Conservation (phyloP, 2,113 vertebrate species). For the Callionymus lyra region DNA sequence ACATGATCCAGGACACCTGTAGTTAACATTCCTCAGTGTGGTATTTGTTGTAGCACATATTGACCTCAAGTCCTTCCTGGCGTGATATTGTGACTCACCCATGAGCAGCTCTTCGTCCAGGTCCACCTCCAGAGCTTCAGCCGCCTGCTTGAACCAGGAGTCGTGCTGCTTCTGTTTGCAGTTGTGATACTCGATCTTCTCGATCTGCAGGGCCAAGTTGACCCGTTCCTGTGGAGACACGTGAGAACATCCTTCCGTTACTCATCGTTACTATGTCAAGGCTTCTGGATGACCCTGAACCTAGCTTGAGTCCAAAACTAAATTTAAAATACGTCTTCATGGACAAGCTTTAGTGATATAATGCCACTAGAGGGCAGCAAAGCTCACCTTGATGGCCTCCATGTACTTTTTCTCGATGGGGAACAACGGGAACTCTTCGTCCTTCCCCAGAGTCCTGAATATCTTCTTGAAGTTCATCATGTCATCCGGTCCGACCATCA, state of each 20-base stretch:
- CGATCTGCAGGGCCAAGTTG: constrained; percentile 79
- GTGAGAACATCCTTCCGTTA: no score
- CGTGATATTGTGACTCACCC: constrained; percentile 41
- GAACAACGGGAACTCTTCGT: constrained; percentile 82
- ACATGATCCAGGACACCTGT: no score
- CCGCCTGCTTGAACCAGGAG: constrained; percentile 87
- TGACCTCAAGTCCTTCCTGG: constrained; percentile 1
- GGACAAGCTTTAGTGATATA: background rate
- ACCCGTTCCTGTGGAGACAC: constrained; percentile 73
- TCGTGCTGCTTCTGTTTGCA: constrained; percentile 84
- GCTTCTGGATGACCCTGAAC: no score
- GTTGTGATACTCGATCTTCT: constrained; percentile 88
- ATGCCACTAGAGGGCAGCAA: background rate
- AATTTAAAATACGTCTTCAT: background rate
- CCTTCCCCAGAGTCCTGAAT: constrained; percentile 79
- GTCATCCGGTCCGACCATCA: constrained; percentile 86
- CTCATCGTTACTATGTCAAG: no score
- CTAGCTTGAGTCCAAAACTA: no score
- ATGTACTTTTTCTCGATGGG: constrained; percentile 81
- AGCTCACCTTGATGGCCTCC: constrained; percentile 77
- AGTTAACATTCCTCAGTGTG: no score
- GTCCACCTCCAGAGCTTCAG: constrained; percentile 85
- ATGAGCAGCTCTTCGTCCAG: constrained; percentile 75
- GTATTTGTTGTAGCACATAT: no score
- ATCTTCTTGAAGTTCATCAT: constrained; percentile 88